Percentiles rank a stretch among this genome's conserved stretches.
These are phyloP conservation scores for Pogoniulus pusillus DNA, from an alignment of 2,797 vertebrate species.

Conservation along the genomic window DNA sequence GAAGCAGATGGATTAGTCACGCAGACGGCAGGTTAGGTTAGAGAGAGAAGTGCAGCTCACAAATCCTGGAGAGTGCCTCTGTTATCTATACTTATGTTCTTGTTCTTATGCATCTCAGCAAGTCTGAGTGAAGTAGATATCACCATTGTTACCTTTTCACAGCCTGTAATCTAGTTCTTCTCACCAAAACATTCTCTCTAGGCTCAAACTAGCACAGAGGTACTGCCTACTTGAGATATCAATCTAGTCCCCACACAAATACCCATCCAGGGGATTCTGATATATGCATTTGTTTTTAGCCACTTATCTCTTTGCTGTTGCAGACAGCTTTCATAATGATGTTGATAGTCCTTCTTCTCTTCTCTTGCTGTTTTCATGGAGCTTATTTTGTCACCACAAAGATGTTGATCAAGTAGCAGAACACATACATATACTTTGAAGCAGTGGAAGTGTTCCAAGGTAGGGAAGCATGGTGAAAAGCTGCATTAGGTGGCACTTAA, in stretches of 20 bases:
- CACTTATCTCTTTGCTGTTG: neutral
- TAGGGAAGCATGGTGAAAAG: conserved; percentile 45
- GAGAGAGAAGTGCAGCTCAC: no score
- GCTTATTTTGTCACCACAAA: conserved; percentile 58
- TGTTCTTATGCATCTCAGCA: no score
- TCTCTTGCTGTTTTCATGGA: conserved; percentile 42
- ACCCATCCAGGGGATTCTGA: neutral
- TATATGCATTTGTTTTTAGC: neutral
- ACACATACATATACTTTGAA: conserved; percentile 66
- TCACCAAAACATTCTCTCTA: no score
- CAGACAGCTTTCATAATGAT: neutral
- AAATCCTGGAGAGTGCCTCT: no score
- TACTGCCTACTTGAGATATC: neutral
- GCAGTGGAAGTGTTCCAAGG: conserved; percentile 13
- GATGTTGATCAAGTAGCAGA: conserved; percentile 66
- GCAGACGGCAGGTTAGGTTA: no score
- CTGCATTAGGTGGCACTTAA: conserved; percentile 50
- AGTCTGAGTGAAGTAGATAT: no score
- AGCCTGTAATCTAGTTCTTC: no score
- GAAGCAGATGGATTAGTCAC: no score
- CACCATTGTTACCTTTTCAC: no score
- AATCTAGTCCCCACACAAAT: neutral
- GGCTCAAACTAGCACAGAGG: no score
- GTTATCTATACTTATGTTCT: no score
- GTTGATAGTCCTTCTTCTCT: conserved; percentile 60